Percentiles rank a stretch among this genome's conserved stretches.
Evolutionary conservation across 2,888 invertebrate species (phyloP).

Genomic region (Euproctis similis): DNA sequence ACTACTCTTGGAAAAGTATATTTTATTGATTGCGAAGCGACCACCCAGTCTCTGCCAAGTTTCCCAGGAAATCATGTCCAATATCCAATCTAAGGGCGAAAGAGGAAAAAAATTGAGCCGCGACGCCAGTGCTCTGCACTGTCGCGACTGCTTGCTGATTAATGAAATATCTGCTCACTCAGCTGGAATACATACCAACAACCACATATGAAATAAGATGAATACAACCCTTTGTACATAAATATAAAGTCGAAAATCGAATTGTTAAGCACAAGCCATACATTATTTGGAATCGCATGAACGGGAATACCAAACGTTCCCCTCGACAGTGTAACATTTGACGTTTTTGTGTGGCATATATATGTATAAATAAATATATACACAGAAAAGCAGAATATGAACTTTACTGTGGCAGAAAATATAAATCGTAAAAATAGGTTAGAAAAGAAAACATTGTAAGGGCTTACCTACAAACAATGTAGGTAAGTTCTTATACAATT

Average conservation of each 20-base stretch:
- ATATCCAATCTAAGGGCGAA: conserved; percentile 71
- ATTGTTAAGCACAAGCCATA: conserved; percentile 8
- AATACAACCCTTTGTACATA: conserved; percentile 9
- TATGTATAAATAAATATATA: no score
- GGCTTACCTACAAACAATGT: conserved; percentile 1
- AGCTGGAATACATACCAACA: conserved; percentile 49
- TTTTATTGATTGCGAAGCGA: conserved; percentile 36
- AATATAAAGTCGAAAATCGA: conserved; percentile 10
- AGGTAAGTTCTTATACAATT: not conserved
- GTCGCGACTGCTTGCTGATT: conserved; percentile 73
- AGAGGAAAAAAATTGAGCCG: conserved; percentile 68
- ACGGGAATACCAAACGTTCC: conserved; percentile 71
- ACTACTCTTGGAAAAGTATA: no score
- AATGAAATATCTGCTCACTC: conserved; percentile 66
- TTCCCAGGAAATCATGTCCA: conserved; percentile 72
- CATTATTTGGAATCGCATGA: conserved; percentile 12
- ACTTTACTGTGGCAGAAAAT: conserved; percentile 26
- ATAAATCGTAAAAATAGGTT: not conserved
- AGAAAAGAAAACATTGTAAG: no score
- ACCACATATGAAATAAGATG: conserved; percentile 1
- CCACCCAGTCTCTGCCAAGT: conserved; percentile 62
- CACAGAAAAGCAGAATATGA: conserved; percentile 68
- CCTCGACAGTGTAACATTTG: conserved; percentile 73
- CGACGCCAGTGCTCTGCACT: conserved; percentile 68
- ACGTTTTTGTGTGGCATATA: conserved; percentile 69